These are phyloP conservation scores for Potorous gilbertii DNA, from an alignment of 2,797 vertebrate genomes.

Conservation along the genomic window DNA sequence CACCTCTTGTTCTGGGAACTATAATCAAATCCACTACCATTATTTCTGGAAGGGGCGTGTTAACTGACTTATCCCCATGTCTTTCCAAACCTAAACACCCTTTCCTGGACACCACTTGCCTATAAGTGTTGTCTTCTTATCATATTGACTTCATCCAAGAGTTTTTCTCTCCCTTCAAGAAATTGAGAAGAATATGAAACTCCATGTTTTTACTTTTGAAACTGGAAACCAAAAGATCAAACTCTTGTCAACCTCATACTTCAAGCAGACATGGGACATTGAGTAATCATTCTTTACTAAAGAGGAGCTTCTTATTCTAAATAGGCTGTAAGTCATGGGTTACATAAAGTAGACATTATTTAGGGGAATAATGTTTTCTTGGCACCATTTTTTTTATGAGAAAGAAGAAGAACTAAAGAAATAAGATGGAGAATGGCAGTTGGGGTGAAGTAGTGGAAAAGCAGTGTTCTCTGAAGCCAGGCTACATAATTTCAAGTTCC, in stretches of 20 bases:
- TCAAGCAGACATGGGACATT: neutral
- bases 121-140: neutral
- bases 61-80: neutral
- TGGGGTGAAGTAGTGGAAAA: neutral
- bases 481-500: neutral
- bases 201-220: neutral
- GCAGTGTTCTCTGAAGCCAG: neutral
- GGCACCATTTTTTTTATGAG: neutral
- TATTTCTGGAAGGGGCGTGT: neutral
- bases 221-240: neutral
- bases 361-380: neutral
- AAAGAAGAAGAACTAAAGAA: slow-evolving; percentile 5
- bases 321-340: neutral
- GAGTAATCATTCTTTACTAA: neutral
- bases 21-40: neutral
- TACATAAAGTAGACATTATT: neutral
- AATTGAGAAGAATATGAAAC: neutral
- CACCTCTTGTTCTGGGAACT: neutral
- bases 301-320: neutral
- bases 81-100: neutral
- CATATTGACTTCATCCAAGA: neutral
- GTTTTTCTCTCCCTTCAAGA: neutral
- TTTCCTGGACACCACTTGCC: neutral
- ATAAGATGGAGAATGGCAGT: neutral
- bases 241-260: neutral